Base-by-base conservation (phyloP, 1,140 invertebrate species). In the Drosophila parvula region DNA sequence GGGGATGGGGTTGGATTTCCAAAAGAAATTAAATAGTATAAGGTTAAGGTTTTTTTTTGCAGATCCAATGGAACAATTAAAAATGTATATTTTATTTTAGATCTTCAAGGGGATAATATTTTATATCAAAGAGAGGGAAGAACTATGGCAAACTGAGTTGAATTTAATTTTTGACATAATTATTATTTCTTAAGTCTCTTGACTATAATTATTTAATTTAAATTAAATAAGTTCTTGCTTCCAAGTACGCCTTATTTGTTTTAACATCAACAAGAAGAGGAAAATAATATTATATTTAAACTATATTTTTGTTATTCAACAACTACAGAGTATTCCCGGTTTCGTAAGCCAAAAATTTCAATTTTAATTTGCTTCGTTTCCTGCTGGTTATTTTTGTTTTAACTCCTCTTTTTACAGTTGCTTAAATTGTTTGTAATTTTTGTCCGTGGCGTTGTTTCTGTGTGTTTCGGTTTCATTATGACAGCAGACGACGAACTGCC, bases 361-460 rank as follows among this genome's bases (percentile, higher is more conserved):
- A 0, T 36, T 53, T 58, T 59, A 62, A 60, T 61, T 74, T 74
- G 18, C 40, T 50, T 64, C 47, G 11, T 59, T 45, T 59, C 12
- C 47, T 70, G 10, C 16, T 41, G 68, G 8, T 28, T 48, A 59
- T 70, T 71, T 70, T 58, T 41, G 34, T 40, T 59, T 71, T 50
- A 50, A 44, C 45, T 50, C 40, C 30, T 68, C 51, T 70, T 67
- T 74, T 55, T 74, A 48, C 57, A 79, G 62, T 77, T 68, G 65
- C 77, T 80, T 85, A 83, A 83, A 83, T 83, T 83, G 81, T 83
- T 84, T 68, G 81, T 83, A 80, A 84, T 83, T 83, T 81, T 84
- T 83, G 81, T 84, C 81, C 67, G 81, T 74, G 59, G 77, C 81
- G 51, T 85, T 77, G 65, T 44, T 59, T 63, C 64, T 65, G 79